phyloP scores from a whole-genome alignment of 2,888 invertebrate species.

The Parasteatoda lunata region DNA sequence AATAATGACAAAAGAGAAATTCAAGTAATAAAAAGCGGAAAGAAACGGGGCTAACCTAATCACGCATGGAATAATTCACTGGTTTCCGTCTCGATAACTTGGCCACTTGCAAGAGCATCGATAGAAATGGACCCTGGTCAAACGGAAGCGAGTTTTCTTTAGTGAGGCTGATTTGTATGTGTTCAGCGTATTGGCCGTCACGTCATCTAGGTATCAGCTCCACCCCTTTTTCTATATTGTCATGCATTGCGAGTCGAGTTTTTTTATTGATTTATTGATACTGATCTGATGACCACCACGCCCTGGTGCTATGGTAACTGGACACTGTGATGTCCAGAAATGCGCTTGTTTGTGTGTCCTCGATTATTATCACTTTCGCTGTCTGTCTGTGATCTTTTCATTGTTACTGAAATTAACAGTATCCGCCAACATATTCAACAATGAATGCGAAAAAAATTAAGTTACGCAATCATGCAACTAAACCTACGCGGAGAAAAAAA shows the following conservation, averaged over 20 bases:
- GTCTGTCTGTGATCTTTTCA: slow-evolving; percentile 39
- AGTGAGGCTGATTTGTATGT: slow-evolving; percentile 63
- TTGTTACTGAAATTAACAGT: background rate
- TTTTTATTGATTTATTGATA: slow-evolving; percentile 67
- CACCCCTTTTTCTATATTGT: slow-evolving; percentile 66
- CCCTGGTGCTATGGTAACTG: slow-evolving; percentile 67
- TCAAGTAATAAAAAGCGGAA: slow-evolving; percentile 33
- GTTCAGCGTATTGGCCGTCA: slow-evolving; percentile 63
- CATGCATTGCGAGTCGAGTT: slow-evolving; percentile 56
- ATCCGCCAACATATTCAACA: too few species aligned
- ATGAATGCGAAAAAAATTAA: too few species aligned
- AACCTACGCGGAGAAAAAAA: too few species aligned
- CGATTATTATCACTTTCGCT: slow-evolving; percentile 56
- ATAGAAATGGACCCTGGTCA: slow-evolving; percentile 37
- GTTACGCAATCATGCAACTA: too few species aligned
- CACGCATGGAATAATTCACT: slow-evolving; percentile 62
- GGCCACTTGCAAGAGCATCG: slow-evolving; percentile 34
- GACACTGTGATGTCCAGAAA: slow-evolving; percentile 25
- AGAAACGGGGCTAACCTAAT: slow-evolving; percentile 54
- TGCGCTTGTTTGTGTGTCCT: background rate
- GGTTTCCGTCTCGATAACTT: slow-evolving; percentile 63
- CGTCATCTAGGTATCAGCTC: slow-evolving; percentile 66
- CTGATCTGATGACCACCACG: slow-evolving; percentile 65
- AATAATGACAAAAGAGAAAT: too few species aligned
- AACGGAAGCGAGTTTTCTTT: slow-evolving; percentile 45